A percentile compares a stretch with the other conserved stretches of the same genome.
These are phyloP conservation scores for Cinclus mexicanus DNA, from an alignment of 2,113 vertebrate species.

Conservation along the genomic window DNA sequence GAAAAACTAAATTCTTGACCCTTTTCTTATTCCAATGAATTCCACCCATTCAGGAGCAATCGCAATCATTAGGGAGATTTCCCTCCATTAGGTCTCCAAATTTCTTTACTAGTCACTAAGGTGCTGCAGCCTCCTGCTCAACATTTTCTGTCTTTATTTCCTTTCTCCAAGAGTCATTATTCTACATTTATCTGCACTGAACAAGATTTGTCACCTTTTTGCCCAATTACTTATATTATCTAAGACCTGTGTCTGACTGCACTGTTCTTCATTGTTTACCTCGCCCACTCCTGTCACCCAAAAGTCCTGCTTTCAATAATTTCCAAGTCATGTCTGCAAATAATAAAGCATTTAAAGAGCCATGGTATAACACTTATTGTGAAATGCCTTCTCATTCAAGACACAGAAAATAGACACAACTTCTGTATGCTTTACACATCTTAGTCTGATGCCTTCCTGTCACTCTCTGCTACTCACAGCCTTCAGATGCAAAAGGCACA, in stretches of 20 bases:
- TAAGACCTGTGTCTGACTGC: constrained; percentile 34
- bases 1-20: constrained; percentile 4
- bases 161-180: constrained; percentile 29
- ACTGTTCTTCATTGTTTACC: constrained; percentile 51
- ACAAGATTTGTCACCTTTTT: constrained; percentile 56
- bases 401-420: not conserved
- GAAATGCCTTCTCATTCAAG: constrained; percentile 37
- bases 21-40: not conserved
- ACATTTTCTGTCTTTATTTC: not conserved
- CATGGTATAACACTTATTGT: not conserved
- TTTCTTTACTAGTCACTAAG: not conserved
- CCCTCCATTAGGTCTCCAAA: not conserved
- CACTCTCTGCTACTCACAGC: constrained; percentile 24
- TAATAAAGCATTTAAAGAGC: constrained; percentile 11
- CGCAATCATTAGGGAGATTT: not conserved
- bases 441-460: constrained; percentile 4
- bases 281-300: not conserved
- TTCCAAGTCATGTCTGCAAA: constrained; percentile 22
- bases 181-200: not conserved
- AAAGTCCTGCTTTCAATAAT: constrained; percentile 3
- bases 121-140: not conserved
- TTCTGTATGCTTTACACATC: constrained; percentile 25
- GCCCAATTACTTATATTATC: constrained; percentile 58
- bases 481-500: constrained; percentile 16
- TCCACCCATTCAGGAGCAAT: not conserved